Percentiles rank a stretch among this genome's conserved stretches.
Evolutionary conservation across 2,888 invertebrate genomes (phyloP).

Genomic region (Ariolimax columbianus): DNA sequence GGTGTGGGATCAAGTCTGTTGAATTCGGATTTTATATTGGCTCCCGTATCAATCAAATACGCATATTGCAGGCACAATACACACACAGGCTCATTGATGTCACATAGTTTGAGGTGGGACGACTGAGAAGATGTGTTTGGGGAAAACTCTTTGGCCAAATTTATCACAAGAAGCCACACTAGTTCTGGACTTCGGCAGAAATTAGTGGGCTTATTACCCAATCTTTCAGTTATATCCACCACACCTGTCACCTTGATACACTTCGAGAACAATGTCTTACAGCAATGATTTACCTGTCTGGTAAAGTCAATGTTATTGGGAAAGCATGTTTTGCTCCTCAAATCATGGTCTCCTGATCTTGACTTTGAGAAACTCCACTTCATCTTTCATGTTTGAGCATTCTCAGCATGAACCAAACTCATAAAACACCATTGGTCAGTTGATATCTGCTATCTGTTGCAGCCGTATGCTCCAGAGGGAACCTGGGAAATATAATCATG

Average conservation of each 20-base stretch:
- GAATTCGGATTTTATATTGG: background rate
- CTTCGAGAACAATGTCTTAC: no score
- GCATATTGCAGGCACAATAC: background rate
- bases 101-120: background rate
- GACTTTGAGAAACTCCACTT: background rate
- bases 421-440: background rate
- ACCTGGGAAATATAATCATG: no score
- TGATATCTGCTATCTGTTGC: no score
- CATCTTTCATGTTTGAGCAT: slow-evolving; percentile 37
- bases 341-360: background rate
- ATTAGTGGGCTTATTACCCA: background rate
- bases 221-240: background rate
- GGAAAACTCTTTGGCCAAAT: background rate
- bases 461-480: no score
- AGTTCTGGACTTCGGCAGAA: background rate
- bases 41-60: background rate
- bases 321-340: background rate
- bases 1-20: background rate
- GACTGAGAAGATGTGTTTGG: background rate
- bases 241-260: background rate
- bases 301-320: background rate
- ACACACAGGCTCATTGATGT: background rate
- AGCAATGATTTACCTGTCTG: background rate
- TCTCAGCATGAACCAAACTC: background rate
- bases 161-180: background rate